Percentiles rank a stretch among this genome's conserved stretches.
Evolutionary conservation across 2,797 vertebrate species (phyloP).

Genomic region (Poliocrania exsul): DNA sequence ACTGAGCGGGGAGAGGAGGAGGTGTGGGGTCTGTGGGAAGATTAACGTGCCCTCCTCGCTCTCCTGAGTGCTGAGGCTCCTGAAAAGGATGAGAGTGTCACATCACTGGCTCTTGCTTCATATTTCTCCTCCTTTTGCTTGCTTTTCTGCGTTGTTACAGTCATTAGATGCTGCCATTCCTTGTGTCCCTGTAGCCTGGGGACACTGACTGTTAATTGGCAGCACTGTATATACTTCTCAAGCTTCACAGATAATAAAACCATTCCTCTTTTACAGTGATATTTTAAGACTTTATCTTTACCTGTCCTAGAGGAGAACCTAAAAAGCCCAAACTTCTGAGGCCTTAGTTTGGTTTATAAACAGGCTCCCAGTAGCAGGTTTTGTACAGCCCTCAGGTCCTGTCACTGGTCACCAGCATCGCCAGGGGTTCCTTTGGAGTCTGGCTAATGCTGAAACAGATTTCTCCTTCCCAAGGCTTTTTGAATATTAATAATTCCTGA

Average conservation of each 20-base stretch:
- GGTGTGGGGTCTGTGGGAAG: neutral
- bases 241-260: neutral
- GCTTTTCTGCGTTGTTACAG: neutral
- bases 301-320: neutral
- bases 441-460: neutral
- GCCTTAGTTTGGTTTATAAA: neutral
- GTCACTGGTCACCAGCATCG: neutral
- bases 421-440: neutral
- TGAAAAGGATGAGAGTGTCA: neutral
- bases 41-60: neutral
- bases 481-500: neutral
- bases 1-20: neutral
- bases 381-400: neutral
- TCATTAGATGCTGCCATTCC: neutral
- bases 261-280: neutral
- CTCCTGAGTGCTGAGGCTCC: neutral
- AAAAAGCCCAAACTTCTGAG: neutral
- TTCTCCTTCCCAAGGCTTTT: neutral
- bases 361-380: neutral
- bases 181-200: neutral
- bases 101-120: neutral
- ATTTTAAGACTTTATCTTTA: neutral
- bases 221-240: neutral
- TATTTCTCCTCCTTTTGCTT: neutral
- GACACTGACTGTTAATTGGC: neutral